Evolutionary conservation across 92 coral and sea anemone species (phyloP), one percentile per base, ranked within the genome.

Genomic region (Hydrozoanthus gracilis): DNA sequence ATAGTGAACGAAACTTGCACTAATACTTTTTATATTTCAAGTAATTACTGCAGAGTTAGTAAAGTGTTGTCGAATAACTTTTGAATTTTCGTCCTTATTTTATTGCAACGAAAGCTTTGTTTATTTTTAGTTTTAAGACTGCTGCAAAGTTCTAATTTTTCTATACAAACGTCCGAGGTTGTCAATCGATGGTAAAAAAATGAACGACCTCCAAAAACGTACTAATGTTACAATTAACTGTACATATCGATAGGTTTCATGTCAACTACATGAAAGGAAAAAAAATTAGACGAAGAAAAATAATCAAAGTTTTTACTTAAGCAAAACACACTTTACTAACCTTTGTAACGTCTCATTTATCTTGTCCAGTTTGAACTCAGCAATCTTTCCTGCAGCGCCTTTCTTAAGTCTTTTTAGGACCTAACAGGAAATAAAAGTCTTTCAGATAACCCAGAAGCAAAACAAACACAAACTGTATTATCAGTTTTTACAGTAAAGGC

Each of bases 321-420:
- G 55, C 16, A 48, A 14, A 13, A 7, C 6, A 27, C 27, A 8
- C 45, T 8, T 44, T 7, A 74, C 61, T 84, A 86, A 94, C 98
- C 92, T 92, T 51, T 92, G 84, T 4, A 94, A 82, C 3, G 98
- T 94, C 51, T 89, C 88, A 72, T 94, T 94, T 7, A 94, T 87
- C 45, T 91, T 92, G 52, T 82, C 65, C 71, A 90, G 82, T 48
- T 89, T 86, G 67, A 82, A 69, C 73, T 94, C 91, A 14, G 95
- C 98, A 47, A 91, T 71, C 58, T 91, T 27, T 12, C 98, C 98
- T 0, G 98, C 95, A 46, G 95, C 93, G 0, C 95, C 98, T 47
- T 72, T 94, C 75, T 87, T 58, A 49, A 94, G 79, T 10, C 83
- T 79, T 65, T 92, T 88, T n/a, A 94, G 86, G 56, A 93, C 95